Evolutionary conservation across 2,113 vertebrate genomes (phyloP).

Genomic region (Stegostoma tigrinum): DNA sequence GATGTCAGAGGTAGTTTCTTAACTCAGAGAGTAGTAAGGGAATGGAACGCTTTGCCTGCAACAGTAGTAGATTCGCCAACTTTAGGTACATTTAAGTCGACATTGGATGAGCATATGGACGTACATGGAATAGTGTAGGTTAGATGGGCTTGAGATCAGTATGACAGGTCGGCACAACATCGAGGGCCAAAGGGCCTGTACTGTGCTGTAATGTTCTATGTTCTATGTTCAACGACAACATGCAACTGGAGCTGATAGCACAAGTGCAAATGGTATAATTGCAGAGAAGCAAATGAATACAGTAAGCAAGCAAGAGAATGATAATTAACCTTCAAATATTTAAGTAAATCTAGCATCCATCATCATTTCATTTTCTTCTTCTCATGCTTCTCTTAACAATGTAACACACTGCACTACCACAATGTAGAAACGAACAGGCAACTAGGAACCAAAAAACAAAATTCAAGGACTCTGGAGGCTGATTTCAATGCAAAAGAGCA

Average conservation of each 20-base stretch:
- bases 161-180: too few species aligned
- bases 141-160: too few species aligned
- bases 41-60: too few species aligned
- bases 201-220: too few species aligned
- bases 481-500: not conserved
- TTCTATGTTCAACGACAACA: not conserved
- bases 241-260: not conserved
- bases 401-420: not conserved
- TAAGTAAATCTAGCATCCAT: not conserved
- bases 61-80: too few species aligned
- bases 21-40: too few species aligned
- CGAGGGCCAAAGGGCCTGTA: too few species aligned
- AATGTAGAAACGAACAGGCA: not conserved
- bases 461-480: not conserved
- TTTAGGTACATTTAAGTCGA: too few species aligned
- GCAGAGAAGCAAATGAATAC: not conserved
- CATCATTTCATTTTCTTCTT: not conserved
- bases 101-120: too few species aligned
- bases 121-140: too few species aligned
- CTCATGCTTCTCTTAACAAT: not conserved
- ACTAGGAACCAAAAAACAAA: not conserved
- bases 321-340: not conserved
- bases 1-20: too few species aligned
- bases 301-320: not conserved
- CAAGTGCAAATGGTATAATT: not conserved